Evolutionary conservation across 2,113 vertebrate genomes (phyloP).

Genomic region (Semnornis frantzii): DNA sequence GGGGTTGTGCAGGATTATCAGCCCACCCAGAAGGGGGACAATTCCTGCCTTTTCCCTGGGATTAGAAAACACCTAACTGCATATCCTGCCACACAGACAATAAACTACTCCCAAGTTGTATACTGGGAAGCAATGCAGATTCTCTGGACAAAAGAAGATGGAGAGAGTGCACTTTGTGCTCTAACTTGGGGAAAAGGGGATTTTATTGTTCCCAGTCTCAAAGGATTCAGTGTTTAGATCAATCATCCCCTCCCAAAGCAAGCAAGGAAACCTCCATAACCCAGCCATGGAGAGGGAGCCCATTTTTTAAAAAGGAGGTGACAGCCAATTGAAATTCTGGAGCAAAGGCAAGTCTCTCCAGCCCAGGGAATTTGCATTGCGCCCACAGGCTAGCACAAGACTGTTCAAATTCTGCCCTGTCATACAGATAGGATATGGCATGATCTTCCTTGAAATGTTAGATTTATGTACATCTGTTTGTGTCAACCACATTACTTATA

Average conservation of each 20-base stretch:
- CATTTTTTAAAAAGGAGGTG: neutral
- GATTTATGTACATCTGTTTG: slow-evolving; percentile 60
- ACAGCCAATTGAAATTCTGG: slow-evolving; percentile 51
- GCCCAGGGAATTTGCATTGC: slow-evolving; percentile 51
- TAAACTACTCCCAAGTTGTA: neutral
- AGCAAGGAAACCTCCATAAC: neutral
- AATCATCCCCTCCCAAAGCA: neutral
- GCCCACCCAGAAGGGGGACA: neutral
- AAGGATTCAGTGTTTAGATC: neutral
- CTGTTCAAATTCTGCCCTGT: slow-evolving; percentile 51
- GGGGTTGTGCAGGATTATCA: neutral
- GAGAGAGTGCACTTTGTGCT: neutral
- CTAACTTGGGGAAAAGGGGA: neutral
- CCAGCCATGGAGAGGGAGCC: neutral
- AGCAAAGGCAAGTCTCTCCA: slow-evolving; percentile 27
- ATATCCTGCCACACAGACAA: neutral
- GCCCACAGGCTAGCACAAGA: slow-evolving; percentile 57
- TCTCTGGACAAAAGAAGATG: neutral
- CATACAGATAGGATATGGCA: slow-evolving; percentile 44
- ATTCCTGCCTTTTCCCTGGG: neutral
- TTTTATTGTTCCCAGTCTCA: neutral
- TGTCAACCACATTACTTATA: slow-evolving; percentile 40
- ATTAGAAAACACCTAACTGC: neutral
- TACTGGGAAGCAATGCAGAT: neutral
- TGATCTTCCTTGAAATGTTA: slow-evolving; percentile 61